Percentiles rank a stretch among this genome's conserved stretches.
These are phyloP conservation scores for Rhea pennata DNA, from an alignment of 2,113 vertebrate species.

Conservation along the genomic window DNA sequence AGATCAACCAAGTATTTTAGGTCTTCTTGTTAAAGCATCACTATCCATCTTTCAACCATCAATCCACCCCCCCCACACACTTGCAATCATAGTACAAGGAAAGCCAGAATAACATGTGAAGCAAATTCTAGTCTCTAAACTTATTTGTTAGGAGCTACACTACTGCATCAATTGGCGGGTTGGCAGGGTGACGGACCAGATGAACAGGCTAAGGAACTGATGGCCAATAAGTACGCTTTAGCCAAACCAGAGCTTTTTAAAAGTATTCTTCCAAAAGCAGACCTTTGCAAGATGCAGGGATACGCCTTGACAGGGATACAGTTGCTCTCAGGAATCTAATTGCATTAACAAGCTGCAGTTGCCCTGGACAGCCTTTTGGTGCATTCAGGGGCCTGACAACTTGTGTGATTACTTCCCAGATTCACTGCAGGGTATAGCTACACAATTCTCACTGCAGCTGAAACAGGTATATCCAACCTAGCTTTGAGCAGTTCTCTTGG, in stretches of 20 bases:
- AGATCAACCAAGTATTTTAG: background rate
- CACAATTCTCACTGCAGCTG: background rate
- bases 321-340: background rate
- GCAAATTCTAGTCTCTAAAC: background rate
- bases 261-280: background rate
- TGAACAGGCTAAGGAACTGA: background rate
- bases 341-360: background rate
- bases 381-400: background rate
- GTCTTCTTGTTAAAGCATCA: background rate
- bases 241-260: background rate
- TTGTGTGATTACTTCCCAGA: background rate
- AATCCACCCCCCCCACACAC: background rate
- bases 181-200: background rate
- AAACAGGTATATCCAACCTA: background rate
- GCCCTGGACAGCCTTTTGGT: background rate
- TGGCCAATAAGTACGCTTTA: background rate
- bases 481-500: background rate
- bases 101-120: background rate
- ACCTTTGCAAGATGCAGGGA: background rate
- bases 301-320: background rate
- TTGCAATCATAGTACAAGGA: background rate
- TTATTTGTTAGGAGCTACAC: background rate
- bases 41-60: background rate
- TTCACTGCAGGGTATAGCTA: background rate
- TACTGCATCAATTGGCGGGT: background rate